phyloP scores from a whole-genome alignment of 2,113 vertebrate genomes.

The Fulmarus glacialis region DNA sequence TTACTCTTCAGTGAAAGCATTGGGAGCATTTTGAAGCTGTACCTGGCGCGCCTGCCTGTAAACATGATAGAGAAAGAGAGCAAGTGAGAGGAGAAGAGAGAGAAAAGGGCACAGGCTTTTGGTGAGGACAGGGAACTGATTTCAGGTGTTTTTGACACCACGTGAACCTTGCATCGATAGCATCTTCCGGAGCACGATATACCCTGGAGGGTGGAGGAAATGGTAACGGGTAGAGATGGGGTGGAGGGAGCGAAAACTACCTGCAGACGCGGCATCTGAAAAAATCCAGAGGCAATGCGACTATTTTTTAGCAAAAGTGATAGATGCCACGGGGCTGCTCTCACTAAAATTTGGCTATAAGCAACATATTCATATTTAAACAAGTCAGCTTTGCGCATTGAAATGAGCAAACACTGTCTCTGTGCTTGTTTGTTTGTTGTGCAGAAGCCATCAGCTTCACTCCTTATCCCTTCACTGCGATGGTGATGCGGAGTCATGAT shows the following conservation, averaged over 20 bases:
- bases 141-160: conserved; percentile 15
- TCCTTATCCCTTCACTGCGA: conserved; percentile 2
- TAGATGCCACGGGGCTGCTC: conserved; percentile 64
- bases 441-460: conserved; percentile 32
- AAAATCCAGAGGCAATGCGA: conserved; percentile 30
- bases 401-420: conserved; percentile 55
- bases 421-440: conserved; percentile 63
- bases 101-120: neutral
- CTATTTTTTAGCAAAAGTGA: conserved; percentile 77
- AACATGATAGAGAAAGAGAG: neutral
- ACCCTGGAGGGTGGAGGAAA: neutral
- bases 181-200: neutral
- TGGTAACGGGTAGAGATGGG: neutral
- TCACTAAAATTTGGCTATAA: conserved; percentile 72
- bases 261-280: conserved; percentile 59
- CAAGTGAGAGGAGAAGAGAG: neutral
- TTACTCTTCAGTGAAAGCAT: neutral
- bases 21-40: neutral
- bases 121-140: neutral
- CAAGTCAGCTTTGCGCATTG: conserved; percentile 69
- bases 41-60: neutral
- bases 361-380: conserved; percentile 75
- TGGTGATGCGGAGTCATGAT: neutral
- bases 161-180: neutral
- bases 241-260: conserved; percentile 25